Percentiles rank a stretch among this genome's conserved stretches.
Evolutionary conservation across 1,140 invertebrate species (phyloP).

Genomic region (Ectropis grisescens): DNA sequence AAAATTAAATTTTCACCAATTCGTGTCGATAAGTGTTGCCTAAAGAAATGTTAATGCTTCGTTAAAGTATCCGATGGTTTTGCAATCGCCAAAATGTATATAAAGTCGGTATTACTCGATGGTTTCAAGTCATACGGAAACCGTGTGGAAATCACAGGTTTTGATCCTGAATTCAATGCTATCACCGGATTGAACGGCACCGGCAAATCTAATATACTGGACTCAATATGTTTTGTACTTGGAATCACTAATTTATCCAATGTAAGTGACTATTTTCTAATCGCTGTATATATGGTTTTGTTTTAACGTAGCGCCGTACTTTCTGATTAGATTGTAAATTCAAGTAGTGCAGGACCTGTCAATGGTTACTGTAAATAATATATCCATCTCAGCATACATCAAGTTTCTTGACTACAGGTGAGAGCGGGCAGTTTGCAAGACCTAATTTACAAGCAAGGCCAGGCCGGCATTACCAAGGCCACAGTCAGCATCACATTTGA

Average conservation of each 20-base stretch:
- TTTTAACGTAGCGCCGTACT: no score
- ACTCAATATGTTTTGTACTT: constrained; percentile 97
- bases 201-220: constrained; percentile 99
- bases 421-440: constrained; percentile 92
- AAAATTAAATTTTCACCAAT: constrained; percentile 4
- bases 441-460: constrained; percentile 97
- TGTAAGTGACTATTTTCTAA: no score
- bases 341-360: no score
- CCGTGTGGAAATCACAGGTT: constrained; percentile 92
- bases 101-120: constrained; percentile 95
- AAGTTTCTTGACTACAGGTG: no score
- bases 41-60: constrained; percentile 2
- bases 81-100: constrained; percentile 79
- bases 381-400: no score
- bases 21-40: not conserved
- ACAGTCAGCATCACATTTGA: constrained; percentile 97
- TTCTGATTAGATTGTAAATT: constrained; percentile 2
- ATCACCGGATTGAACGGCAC: constrained; percentile 99
- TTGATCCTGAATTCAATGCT: constrained; percentile 97
- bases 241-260: constrained; percentile 95
- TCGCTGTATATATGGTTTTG: no score
- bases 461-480: constrained; percentile 96
- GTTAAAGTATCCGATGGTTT: constrained; percentile 1
- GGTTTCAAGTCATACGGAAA: constrained; percentile 99
- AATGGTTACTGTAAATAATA: no score